Evolutionary conservation across 1,140 invertebrate species (phyloP).

Genomic region (Proales similis): DNA sequence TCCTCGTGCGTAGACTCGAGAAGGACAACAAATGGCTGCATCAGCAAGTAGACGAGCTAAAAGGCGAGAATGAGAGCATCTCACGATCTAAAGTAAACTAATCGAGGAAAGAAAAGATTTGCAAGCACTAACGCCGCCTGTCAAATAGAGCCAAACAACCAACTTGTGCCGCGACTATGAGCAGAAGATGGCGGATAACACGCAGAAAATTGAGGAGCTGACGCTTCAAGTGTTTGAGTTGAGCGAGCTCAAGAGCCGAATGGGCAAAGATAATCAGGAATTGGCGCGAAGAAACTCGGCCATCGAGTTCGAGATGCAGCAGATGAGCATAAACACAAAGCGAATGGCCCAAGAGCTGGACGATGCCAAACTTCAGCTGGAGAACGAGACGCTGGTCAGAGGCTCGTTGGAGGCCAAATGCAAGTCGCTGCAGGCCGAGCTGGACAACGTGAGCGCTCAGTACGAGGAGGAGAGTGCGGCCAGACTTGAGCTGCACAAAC

Average conservation of each 20-base stretch:
- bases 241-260: constrained; percentile 11
- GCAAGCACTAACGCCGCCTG: too few species aligned
- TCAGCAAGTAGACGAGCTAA: constrained; percentile 34
- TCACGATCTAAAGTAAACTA: constrained; percentile 19
- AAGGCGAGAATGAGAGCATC: constrained; percentile 12
- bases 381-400: constrained; percentile 31
- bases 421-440: constrained; percentile 13
- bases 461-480: constrained; percentile 31
- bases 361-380: constrained; percentile 21
- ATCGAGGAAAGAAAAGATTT: neutral
- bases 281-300: constrained; percentile 6
- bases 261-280: constrained; percentile 25
- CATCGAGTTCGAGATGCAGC: constrained; percentile 32
- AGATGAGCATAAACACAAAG: neutral
- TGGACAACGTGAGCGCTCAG: constrained; percentile 9
- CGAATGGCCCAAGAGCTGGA: constrained; percentile 13
- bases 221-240: constrained; percentile 25
- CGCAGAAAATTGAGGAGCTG: constrained; percentile 22
- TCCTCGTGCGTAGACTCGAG: constrained; percentile 20
- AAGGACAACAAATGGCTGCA: constrained; percentile 34
- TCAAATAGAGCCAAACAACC: too few species aligned
- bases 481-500: constrained; percentile 30
- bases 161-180: constrained; percentile 26
- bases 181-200: neutral
- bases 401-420: constrained; percentile 16